Base-by-base conservation (phyloP, 2,797 vertebrate genomes). In the Phoxinus dragarum region DNA sequence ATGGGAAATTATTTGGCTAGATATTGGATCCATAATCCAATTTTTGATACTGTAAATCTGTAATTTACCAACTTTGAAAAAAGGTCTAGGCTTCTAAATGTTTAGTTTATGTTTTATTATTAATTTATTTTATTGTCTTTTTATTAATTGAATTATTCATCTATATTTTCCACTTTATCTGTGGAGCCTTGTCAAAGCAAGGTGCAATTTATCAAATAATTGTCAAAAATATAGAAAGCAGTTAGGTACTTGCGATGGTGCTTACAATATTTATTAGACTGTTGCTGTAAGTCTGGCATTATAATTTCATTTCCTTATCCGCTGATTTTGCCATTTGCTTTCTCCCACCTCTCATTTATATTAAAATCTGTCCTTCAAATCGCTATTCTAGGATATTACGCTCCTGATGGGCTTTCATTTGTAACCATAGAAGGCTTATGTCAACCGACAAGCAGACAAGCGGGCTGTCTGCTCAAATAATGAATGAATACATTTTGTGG, bases 381-480 rank as follows among this genome's bases (percentile, higher is more conserved):
- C 73, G 21, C 71, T 44, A 44, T 77, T 77, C 69, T 73, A 72
- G 81, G n/a, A 86, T 76, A 86, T 71, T 47, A 79, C 61, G 9
- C 75, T 59, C 56, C 73, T 44, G 59, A 84, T 74, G 23, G 69
- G 69, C 38, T 80, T 88, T 86, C 68, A 82, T 81, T 67, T 84
- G 80, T 47, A 88, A 84, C 73, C 68, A 84, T 82, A 78, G 40
- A 74, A 80, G 64, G 68, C 84, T 73, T 27, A 74, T 31, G 59
- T 81, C 36, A 36, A 82, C 67, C 19, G 21, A 54, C 56, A 78
- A 52, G 47, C 81, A 87, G 87, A 83, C 83, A 78, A 81, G 72
- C 84, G 21, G 86, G 81, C 66, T 56, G 81, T 87, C 87, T 84
- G 73, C 73, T 86, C 87, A 82, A 67, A 82, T 87, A 88, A 87